A percentile compares a stretch with the other conserved stretches of the same genome.
Conservation (phyloP, 2,888 invertebrate genomes). For the Liopterus haemorrhoidalis region DNA sequence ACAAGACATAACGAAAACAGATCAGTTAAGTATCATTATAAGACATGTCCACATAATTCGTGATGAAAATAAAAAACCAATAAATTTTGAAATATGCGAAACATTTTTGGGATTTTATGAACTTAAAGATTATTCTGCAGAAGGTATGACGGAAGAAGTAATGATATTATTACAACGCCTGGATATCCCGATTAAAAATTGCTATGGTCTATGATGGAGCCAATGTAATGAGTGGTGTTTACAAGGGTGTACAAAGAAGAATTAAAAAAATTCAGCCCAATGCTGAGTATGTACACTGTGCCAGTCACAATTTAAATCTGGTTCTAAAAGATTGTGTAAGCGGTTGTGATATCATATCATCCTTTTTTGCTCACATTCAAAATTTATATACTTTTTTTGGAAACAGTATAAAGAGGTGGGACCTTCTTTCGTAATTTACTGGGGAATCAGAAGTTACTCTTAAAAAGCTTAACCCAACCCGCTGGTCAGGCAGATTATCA, state of each 20-base stretch:
- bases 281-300: slow-evolving; percentile 20
- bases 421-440: slow-evolving; percentile 16
- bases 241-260: slow-evolving; percentile 28
- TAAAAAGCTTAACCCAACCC: slow-evolving; percentile 10
- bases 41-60: slow-evolving; percentile 9
- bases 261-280: slow-evolving; percentile 26
- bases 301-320: slow-evolving; percentile 19
- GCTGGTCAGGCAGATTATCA: slow-evolving; percentile 1
- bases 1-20: slow-evolving; percentile 11
- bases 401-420: slow-evolving; percentile 17
- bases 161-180: slow-evolving; percentile 7
- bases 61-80: slow-evolving; percentile 9
- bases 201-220: slow-evolving; percentile 8
- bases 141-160: slow-evolving; percentile 8
- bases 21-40: slow-evolving; percentile 12
- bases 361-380: slow-evolving; percentile 14
- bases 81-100: slow-evolving; percentile 13
- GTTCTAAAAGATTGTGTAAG: slow-evolving; percentile 16
- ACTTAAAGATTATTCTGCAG: slow-evolving; percentile 10
- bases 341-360: not conserved
- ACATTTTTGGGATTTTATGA: slow-evolving; percentile 13
- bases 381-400: slow-evolving; percentile 18
- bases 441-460: slow-evolving; percentile 11
- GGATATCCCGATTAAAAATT: slow-evolving; percentile 6
- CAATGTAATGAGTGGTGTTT: slow-evolving; percentile 6